Conservation (phyloP, 2,113 vertebrate species). For the Larimichthys crocea region DNA sequence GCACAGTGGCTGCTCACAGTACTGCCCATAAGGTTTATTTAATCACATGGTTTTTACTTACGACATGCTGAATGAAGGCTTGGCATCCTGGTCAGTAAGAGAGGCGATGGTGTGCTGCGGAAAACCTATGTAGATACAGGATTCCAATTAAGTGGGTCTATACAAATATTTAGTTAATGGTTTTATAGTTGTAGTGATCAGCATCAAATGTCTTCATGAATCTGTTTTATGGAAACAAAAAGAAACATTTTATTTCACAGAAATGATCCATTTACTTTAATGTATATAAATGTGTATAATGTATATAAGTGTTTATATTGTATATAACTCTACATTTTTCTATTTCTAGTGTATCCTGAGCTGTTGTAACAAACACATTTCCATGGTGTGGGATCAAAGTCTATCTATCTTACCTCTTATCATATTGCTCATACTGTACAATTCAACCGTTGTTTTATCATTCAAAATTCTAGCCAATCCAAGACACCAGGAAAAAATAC, state of each 20-base stretch:
- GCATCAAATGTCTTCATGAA: neutral
- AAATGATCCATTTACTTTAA: no score
- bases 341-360: no score
- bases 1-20: neutral
- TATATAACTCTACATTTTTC: no score
- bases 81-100: constrained; percentile 90
- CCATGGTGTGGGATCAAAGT: no score
- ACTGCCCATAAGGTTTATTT: neutral
- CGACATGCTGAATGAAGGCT: constrained; percentile 97
- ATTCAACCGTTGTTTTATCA: no score
- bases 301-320: no score
- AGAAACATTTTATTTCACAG: neutral
- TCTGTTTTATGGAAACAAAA: neutral
- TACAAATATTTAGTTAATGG: neutral
- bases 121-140: constrained; percentile 87
- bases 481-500: no score
- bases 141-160: neutral
- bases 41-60: constrained; percentile 80
- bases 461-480: no score
- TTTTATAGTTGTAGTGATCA: neutral
- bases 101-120: constrained; percentile 92
- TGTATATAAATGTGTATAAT: no score
- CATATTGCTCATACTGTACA: no score
- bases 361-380: no score
- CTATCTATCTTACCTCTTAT: no score